Conservation (phyloP, 2,888 invertebrate genomes). For the Neelides folsomi region DNA sequence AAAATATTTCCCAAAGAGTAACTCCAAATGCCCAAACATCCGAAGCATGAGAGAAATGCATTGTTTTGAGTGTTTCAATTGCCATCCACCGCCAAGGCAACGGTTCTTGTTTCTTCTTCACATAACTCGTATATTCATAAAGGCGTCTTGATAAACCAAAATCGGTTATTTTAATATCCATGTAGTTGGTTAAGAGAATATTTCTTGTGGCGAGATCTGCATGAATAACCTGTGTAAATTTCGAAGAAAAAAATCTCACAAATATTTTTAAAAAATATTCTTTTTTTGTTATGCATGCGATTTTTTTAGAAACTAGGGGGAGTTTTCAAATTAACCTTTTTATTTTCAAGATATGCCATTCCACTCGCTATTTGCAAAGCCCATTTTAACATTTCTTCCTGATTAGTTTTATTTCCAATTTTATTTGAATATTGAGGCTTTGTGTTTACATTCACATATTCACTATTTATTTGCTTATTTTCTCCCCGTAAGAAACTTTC, state of each 20-base stretch:
- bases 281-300: too few species aligned
- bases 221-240: constrained; percentile 1
- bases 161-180: constrained; percentile 8
- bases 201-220: constrained; percentile 8
- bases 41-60: constrained; percentile 3
- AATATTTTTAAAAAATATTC: background rate
- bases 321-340: constrained; percentile 1
- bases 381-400: background rate
- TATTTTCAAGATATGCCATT: constrained; percentile 9
- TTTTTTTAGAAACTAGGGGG: background rate
- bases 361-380: constrained; percentile 9
- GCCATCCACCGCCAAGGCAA: constrained; percentile 11
- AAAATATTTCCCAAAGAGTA: constrained; percentile 8
- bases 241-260: background rate
- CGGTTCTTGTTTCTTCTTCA: constrained; percentile 10
- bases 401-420: background rate
- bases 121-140: constrained; percentile 11
- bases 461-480: background rate
- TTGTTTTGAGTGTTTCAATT: constrained; percentile 4
- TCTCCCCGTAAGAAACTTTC: background rate
- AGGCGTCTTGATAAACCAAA: constrained; percentile 9
- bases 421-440: background rate
- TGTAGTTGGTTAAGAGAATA: background rate
- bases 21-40: constrained; percentile 10
- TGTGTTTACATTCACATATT: background rate